Conservation (phyloP, 2,888 invertebrate species). For the Euphydryas editha region DNA sequence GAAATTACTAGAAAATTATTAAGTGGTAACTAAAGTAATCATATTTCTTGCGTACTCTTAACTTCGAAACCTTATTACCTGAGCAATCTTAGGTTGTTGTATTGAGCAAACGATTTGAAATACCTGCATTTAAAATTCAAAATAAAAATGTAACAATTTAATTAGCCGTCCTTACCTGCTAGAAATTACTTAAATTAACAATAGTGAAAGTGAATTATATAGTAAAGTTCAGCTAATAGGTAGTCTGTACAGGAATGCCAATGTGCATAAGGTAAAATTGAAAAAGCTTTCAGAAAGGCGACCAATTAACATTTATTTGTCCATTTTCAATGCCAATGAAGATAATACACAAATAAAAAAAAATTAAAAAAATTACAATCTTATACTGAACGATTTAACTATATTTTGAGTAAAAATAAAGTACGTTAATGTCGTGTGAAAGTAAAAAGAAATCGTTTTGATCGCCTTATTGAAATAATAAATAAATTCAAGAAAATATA, state of each 20-base stretch:
- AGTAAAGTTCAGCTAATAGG: conserved; percentile 68
- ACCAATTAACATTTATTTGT: neutral
- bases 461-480: conserved; percentile 19
- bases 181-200: conserved; percentile 53
- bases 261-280: conserved; percentile 49
- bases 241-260: conserved; percentile 67
- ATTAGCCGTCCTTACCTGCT: conserved; percentile 55
- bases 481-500: neutral
- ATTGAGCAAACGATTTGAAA: conserved; percentile 35
- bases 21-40: conserved; percentile 1
- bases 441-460: neutral
- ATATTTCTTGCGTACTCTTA: neutral
- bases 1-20: neutral
- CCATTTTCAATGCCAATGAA: neutral
- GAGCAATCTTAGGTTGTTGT: neutral
- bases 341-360: neutral
- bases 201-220: conserved; percentile 74
- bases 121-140: conserved; percentile 37
- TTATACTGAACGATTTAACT: neutral
- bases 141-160: conserved; percentile 42
- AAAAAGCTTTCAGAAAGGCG: conserved; percentile 22
- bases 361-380: neutral
- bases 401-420: too few relatives aligned
- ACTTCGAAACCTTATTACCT: neutral
- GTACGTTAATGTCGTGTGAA: neutral